phyloP scores from a whole-genome alignment of 2,888 invertebrate species.

The Diachrysia chrysitis region DNA sequence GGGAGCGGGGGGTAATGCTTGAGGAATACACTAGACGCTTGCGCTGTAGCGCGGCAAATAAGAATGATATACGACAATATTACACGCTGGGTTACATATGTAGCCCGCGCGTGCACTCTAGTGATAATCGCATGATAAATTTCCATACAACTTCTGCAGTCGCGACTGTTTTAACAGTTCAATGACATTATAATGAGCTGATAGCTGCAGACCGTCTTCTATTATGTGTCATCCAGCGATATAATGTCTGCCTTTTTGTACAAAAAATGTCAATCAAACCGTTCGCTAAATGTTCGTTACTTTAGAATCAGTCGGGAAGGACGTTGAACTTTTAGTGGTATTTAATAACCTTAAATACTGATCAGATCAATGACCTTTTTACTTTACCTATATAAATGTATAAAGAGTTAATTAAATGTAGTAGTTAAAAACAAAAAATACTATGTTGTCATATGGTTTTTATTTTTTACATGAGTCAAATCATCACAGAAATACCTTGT shows the following conservation, averaged over 20 bases:
- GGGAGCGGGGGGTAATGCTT: no score
- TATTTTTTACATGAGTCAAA: neutral
- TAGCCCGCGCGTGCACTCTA: no score
- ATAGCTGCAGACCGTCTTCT: neutral
- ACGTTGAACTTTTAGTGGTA: neutral
- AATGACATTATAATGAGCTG: constrained; percentile 18
- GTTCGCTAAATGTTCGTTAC: neutral
- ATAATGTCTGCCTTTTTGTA: constrained; percentile 16
- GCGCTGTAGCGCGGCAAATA: no score
- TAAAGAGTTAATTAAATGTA: neutral
- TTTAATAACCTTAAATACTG: neutral
- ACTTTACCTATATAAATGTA: no score
- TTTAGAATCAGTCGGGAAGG: neutral
- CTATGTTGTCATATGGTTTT: no score
- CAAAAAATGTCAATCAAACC: constrained; percentile 9
- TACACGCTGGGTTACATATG: no score
- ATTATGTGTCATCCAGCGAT: constrained; percentile 28
- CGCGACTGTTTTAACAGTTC: constrained; percentile 13
- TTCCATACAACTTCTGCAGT: neutral
- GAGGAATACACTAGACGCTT: no score
- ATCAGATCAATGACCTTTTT: neutral
- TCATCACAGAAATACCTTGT: no score
- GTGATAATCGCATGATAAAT: constrained; percentile 9
- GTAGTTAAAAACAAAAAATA: no score
- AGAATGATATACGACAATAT: no score